These are phyloP conservation scores for Grapholita molesta DNA, from an alignment of 1,140 invertebrate species.

Conservation along the genomic window DNA sequence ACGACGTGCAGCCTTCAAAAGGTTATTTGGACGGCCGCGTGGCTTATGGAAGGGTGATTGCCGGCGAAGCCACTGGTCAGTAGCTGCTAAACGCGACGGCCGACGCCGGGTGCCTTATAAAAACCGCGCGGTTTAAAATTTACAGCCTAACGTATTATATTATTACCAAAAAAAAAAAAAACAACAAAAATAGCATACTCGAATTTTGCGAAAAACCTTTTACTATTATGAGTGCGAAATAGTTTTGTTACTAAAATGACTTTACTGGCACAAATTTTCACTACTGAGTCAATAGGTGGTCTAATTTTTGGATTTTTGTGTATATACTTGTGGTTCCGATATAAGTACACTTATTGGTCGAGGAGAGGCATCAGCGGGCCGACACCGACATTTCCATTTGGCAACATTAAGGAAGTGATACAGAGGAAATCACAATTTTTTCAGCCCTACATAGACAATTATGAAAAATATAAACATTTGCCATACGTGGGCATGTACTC, in stretches of 20 bases:
- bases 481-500: constrained; percentile 70
- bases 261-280: background rate
- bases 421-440: constrained; percentile 59
- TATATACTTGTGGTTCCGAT: constrained; percentile 61
- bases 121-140: background rate
- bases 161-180: background rate
- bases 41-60: background rate
- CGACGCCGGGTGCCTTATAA: background rate
- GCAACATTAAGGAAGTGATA: constrained; percentile 70
- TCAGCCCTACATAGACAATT: constrained; percentile 58
- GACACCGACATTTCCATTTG: constrained; percentile 67
- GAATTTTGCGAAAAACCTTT: background rate
- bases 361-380: constrained; percentile 58
- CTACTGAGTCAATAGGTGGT: constrained; percentile 4
- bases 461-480: constrained; percentile 57
- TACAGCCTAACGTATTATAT: background rate
- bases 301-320: constrained; percentile 29
- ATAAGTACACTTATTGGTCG: constrained; percentile 67
- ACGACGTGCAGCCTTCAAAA: background rate
- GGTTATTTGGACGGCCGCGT: background rate
- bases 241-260: background rate
- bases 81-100: background rate
- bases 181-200: no score
- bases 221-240: background rate
- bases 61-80: background rate